Conservation (phyloP, 2,797 vertebrate species). For the Hozukius guyotensis region DNA sequence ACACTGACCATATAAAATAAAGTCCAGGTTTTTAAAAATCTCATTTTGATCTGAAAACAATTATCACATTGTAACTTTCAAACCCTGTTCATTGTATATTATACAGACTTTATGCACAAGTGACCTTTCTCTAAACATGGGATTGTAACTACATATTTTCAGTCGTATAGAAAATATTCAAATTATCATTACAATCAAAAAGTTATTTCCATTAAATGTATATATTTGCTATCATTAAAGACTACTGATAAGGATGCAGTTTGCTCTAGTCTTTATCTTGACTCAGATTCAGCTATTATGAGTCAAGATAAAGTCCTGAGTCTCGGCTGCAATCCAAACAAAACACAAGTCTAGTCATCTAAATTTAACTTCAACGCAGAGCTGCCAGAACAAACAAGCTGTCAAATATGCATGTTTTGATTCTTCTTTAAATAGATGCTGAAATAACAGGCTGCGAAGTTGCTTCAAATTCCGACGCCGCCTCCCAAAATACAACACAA, state of each 20-base stretch:
- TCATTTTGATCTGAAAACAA: background rate
- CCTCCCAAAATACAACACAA: background rate
- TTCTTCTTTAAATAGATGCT: background rate
- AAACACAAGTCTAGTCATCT: background rate
- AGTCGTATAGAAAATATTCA: background rate
- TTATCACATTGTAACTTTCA: background rate
- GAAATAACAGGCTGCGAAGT: conserved; percentile 3
- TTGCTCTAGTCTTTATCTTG: background rate
- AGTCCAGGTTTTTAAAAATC: too few relatives aligned
- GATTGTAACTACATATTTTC: background rate
- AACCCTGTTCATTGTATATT: background rate
- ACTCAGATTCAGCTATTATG: conserved; percentile 10
- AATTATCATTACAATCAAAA: background rate
- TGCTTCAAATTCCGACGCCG: background rate
- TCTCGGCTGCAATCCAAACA: conserved; percentile 6
- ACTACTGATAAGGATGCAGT: background rate
- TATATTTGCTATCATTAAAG: background rate
- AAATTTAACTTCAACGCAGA: conserved; percentile 23
- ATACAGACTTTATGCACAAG: background rate
- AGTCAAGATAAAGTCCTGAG: background rate
- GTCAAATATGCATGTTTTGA: conserved; percentile 11
- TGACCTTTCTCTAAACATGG: background rate
- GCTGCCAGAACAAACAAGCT: conserved; percentile 24
- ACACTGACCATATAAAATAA: rapidly evolving
- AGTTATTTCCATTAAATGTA: background rate